These are phyloP conservation scores for Panagrolaimus sp. DNA, from an alignment of 1,140 invertebrate species.

Conservation along the genomic window DNA sequence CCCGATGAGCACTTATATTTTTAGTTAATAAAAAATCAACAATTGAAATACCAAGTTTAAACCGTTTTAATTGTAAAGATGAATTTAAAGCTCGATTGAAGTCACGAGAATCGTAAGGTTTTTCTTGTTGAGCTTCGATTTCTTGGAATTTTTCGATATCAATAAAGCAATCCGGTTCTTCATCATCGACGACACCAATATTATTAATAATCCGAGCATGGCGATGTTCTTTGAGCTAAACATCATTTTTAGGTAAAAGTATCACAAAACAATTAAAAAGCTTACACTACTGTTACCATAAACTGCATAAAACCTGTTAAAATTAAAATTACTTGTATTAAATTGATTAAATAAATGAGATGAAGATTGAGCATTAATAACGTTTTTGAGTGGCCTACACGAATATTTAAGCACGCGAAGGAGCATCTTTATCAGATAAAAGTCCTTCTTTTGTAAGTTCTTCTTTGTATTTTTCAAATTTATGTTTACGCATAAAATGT, in stretches of 20 bases:
- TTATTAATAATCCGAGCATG: neutral
- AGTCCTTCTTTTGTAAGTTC: conserved; percentile 13
- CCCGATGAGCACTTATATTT: neutral
- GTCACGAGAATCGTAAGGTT: neutral
- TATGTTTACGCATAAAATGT: conserved; percentile 7
- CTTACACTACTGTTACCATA: too few relatives aligned
- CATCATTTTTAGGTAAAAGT: too few relatives aligned
- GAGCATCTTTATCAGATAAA: neutral
- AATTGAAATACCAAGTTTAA: neutral
- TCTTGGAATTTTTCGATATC: neutral
- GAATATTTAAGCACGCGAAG: neutral
- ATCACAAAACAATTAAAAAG: too few relatives aligned
- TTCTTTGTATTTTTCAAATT: conserved; percentile 9
- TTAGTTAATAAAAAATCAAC: neutral
- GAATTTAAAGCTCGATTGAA: neutral
- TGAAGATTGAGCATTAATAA: too few relatives aligned
- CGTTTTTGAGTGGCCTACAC: too few relatives aligned
- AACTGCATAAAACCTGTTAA: too few relatives aligned
- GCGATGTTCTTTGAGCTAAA: neutral
- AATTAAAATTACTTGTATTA: too few relatives aligned
- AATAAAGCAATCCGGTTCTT: neutral
- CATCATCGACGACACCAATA: neutral
- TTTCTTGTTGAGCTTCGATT: neutral
- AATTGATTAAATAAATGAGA: too few relatives aligned
- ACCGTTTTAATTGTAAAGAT: neutral